phyloP scores from a whole-genome alignment of 2,113 vertebrate genomes.

The Hipposideros armiger region DNA sequence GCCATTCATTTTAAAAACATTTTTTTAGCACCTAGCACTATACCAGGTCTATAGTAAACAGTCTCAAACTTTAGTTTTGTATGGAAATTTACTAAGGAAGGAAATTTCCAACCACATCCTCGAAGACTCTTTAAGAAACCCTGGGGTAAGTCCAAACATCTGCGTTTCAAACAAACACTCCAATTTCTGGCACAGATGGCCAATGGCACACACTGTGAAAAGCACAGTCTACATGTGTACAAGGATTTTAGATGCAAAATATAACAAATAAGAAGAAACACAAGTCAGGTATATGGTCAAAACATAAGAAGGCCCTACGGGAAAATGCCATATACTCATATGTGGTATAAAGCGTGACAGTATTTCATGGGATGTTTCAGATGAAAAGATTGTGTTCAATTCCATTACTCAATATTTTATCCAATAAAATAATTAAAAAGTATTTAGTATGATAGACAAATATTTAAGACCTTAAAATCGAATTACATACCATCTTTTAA shows the following conservation, averaged over 20 bases:
- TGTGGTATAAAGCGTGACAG: neutral
- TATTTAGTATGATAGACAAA: neutral
- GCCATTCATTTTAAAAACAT: neutral
- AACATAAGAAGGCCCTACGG: neutral
- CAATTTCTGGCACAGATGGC: neutral
- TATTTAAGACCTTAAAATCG: neutral
- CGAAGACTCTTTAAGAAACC: constrained; percentile 18
- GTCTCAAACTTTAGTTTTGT: constrained; percentile 10
- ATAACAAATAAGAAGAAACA: neutral
- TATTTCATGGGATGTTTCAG: neutral
- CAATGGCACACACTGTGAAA: neutral
- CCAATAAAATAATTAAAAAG: neutral
- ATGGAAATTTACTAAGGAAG: constrained; percentile 23
- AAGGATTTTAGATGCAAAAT: neutral
- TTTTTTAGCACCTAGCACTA: neutral
- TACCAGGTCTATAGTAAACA: neutral
- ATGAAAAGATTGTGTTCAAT: neutral
- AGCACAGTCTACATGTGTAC: neutral
- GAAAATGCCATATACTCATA: neutral
- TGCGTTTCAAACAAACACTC: constrained; percentile 62
- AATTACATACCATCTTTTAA: neutral
- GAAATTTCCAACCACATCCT: constrained; percentile 24
- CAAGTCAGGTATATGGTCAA: neutral
- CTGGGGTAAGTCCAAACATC: constrained; percentile 33
- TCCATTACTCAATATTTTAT: neutral